Conservation (phyloP, 2,888 invertebrate genomes). For the Physocephala rufipes region DNA sequence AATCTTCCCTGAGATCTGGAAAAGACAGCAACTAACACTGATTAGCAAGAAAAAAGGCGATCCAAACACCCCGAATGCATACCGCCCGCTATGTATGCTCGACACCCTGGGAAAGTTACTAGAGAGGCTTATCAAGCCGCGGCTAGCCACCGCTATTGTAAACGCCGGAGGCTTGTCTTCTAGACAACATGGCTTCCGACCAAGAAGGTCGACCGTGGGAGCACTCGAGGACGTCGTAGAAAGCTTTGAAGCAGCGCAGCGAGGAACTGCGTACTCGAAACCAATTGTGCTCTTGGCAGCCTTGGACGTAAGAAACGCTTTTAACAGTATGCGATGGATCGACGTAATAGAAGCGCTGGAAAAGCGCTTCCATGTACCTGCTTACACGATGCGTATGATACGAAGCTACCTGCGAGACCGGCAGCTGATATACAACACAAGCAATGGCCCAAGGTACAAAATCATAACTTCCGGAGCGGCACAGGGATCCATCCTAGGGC, state of each 20-base stretch:
- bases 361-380: background rate
- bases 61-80: background rate
- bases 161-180: background rate
- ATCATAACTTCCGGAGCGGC: no score
- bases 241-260: background rate
- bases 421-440: background rate
- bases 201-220: background rate
- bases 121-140: conserved; percentile 11
- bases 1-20: background rate
- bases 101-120: conserved; percentile 6
- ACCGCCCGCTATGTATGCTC: conserved; percentile 5
- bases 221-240: conserved; percentile 3
- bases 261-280: background rate
- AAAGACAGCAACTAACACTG: background rate
- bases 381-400: background rate
- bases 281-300: background rate
- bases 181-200: conserved; percentile 8
- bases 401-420: background rate
- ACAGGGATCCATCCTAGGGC: background rate
- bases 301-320: background rate
- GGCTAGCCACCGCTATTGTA: background rate
- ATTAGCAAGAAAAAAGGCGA: background rate
- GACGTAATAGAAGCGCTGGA: background rate
- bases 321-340: background rate
- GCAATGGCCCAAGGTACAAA: no score